phyloP scores from a whole-genome alignment of 2,113 vertebrate species.

The Anas platyrhynchos region DNA sequence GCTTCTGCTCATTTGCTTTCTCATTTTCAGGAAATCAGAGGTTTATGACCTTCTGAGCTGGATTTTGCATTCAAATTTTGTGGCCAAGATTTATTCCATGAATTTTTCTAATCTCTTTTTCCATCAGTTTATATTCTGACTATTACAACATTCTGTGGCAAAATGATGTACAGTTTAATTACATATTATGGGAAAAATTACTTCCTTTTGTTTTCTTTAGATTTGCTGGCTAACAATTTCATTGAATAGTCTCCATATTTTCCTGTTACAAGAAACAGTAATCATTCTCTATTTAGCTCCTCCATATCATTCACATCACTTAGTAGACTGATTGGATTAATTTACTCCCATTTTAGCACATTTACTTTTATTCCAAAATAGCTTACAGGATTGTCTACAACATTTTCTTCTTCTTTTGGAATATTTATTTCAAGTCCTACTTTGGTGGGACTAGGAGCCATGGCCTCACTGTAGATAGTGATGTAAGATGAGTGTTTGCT shows the following conservation, averaged over 20 bases:
- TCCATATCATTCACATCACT: background rate
- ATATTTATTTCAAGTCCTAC: background rate
- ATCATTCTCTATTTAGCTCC: background rate
- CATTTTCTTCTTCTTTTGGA: background rate
- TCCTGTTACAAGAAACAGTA: background rate
- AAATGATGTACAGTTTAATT: background rate
- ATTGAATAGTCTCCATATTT: background rate
- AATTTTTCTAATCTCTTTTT: background rate
- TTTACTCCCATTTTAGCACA: fast-evolving
- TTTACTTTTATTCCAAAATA: background rate
- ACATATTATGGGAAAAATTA: background rate
- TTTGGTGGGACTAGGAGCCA: background rate
- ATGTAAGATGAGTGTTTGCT: background rate
- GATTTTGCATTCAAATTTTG: background rate
- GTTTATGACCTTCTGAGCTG: background rate
- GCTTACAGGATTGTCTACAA: background rate
- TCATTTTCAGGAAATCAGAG: background rate
- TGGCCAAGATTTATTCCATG: background rate
- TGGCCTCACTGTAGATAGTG: background rate
- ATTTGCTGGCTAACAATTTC: background rate
- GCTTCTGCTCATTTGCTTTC: background rate
- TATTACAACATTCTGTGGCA: background rate
- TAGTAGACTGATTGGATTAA: background rate
- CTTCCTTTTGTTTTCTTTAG: background rate
- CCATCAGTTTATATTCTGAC: background rate